Evolutionary conservation across 2,113 vertebrate species (phyloP).

Genomic region (Melanotaenia duboulayi): DNA sequence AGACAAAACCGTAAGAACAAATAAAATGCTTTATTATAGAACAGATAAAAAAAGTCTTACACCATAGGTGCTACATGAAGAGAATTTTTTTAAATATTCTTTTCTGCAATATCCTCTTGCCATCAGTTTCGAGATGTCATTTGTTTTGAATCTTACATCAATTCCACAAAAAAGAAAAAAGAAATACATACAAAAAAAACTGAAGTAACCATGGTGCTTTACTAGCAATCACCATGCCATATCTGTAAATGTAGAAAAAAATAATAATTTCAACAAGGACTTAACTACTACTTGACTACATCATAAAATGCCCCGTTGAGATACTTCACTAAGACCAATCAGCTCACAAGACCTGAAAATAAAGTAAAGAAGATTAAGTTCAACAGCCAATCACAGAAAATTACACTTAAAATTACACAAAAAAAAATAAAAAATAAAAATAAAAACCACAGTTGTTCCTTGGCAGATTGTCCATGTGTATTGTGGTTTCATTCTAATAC

Average conservation of each 20-base stretch:
- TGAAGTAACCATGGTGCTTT: not conserved
- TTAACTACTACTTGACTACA: not conserved
- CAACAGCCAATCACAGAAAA: not conserved
- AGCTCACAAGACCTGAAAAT: slow-evolving; percentile 83
- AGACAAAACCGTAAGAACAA: slow-evolving; percentile 29
- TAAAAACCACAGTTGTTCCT: not conserved
- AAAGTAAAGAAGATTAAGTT: not conserved
- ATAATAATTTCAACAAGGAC: slow-evolving; percentile 28
- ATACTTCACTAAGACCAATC: slow-evolving; percentile 38
- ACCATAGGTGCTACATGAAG: slow-evolving; percentile 5
- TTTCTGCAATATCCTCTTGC: not conserved
- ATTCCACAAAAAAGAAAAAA: not conserved
- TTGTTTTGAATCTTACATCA: not conserved
- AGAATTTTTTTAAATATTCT: not conserved
- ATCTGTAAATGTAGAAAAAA: slow-evolving; percentile 48
- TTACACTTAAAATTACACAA: not conserved
- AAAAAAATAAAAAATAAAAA: too few species aligned
- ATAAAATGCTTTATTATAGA: slow-evolving; percentile 60
- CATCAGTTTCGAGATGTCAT: not conserved
- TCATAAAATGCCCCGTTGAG: slow-evolving; percentile 16
- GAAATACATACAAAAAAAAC: slow-evolving; percentile 13
- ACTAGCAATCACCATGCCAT: not conserved
- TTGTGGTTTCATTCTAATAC: slow-evolving; percentile 52
- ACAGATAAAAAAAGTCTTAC: slow-evolving; percentile 23
- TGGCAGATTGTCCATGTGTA: not conserved